A percentile compares a stretch with the other conserved stretches of the same genome.
Evolutionary conservation across 2,113 vertebrate species (phyloP).

Genomic region (Canis aureus): DNA sequence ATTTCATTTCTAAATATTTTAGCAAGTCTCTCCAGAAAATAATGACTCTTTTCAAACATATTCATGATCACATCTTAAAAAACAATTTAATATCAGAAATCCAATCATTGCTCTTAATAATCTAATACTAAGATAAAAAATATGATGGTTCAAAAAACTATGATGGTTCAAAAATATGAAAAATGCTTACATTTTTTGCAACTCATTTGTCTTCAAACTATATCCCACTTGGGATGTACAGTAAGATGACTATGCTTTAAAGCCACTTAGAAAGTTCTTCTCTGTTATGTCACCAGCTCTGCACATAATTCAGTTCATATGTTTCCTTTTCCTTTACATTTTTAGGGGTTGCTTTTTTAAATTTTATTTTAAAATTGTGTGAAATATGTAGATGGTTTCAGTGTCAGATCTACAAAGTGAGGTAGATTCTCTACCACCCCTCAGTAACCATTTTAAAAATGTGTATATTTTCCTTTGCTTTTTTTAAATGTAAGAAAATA

Average conservation of each 20-base stretch:
- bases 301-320: not conserved
- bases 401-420: not conserved
- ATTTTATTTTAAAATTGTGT: not conserved
- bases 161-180: not conserved
- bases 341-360: not conserved
- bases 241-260: too few relatives aligned
- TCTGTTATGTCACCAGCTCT: too few relatives aligned
- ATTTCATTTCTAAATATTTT: not conserved
- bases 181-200: not conserved
- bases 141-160: not conserved
- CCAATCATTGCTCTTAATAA: not conserved
- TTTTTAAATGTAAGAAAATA: not conserved
- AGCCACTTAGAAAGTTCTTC: not conserved
- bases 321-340: not conserved
- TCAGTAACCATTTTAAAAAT: not conserved
- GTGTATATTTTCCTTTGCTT: not conserved
- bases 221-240: not conserved
- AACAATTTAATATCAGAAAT: not conserved
- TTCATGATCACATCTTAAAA: not conserved
- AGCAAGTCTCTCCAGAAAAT: not conserved
- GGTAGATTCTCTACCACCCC: not conserved
- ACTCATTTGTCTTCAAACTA: not conserved
- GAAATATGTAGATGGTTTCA: not conserved
- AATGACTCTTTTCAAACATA: not conserved
- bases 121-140: not conserved